Evolutionary conservation across 53 echinoderm and acorn worm genomes (phyloP), one percentile per base, ranked within the genome.

Genomic region (Mesocentrotus franciscanus): DNA sequence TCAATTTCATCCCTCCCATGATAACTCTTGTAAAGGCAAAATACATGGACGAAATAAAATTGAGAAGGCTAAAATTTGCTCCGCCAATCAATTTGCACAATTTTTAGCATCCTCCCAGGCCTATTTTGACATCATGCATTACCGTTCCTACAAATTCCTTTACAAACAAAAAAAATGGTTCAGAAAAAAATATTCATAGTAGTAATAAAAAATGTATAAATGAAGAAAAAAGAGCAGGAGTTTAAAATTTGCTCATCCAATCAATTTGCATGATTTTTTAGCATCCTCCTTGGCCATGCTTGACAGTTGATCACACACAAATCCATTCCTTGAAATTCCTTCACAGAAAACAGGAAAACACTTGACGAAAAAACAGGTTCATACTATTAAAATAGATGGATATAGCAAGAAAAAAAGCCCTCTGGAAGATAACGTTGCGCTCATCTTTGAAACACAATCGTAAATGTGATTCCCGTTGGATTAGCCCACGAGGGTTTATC

Each of bases 361-460:
- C 49, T 39, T 39, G 1, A 49, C 5, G 49, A 49, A 49, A 33
- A 76, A n/a, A 71, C 0, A 71, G 11, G 71, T 76, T 33, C 24
- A 68, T 24, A 24, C 24, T 15, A 22, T 71, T 29, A 10, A 76
- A 76, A 11, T 13, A 76, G 29, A 33, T 76, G 76, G 15, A 76
- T 76, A 76, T 29, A 33, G 64, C 64, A 76, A 30, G 36, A 81
- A 58, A 58, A 58, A 84, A 59, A 2, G 58, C 56, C 18, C n/a
- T 64, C 22, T 10, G 24, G 32, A 22, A 34, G 36, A 61, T 91
- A 62, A 26, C 91, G 22, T 91, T 91, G 39, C 35, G 27, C 15
- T 30, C 91, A 91, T 91, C 91, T 91, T 91, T 91, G 91, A 91
- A 91, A 91, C 66, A 66, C 66, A 91, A 91, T 91, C 91, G 66